These are phyloP conservation scores for Tragelaphus imberbis DNA, from an alignment of 2,113 vertebrate genomes.

Conservation along the genomic window DNA sequence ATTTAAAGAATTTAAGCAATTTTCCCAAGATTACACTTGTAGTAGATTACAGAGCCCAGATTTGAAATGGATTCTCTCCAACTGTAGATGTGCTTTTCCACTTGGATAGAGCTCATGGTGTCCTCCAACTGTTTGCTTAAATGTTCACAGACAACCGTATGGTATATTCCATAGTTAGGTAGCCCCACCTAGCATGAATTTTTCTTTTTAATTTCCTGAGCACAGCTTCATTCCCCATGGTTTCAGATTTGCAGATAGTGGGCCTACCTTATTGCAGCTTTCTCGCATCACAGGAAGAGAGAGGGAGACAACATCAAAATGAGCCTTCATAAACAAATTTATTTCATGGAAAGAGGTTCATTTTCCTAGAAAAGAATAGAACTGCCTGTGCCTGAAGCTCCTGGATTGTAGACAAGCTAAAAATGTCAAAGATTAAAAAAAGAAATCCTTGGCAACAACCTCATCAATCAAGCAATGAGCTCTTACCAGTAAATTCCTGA, in stretches of 20 bases:
- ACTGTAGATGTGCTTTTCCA: not conserved
- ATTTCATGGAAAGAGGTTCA: not conserved
- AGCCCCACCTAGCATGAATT: not conserved
- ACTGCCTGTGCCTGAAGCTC: not conserved
- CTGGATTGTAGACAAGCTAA: not conserved
- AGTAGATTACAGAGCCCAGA: not conserved
- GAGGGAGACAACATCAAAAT: not conserved
- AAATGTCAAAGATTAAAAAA: not conserved
- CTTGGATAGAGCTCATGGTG: not conserved
- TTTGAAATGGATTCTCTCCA: not conserved
- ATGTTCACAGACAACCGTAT: not conserved
- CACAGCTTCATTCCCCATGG: not conserved
- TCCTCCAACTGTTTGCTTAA: not conserved
- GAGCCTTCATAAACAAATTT: not conserved
- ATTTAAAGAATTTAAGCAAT: not conserved
- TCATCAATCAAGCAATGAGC: not conserved
- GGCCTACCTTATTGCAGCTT: not conserved
- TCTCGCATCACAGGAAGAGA: not conserved
- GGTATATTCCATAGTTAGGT: not conserved
- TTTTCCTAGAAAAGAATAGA: not conserved
- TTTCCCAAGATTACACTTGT: not conserved
- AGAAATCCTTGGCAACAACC: not conserved
- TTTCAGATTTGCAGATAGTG: not conserved
- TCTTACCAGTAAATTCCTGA: not conserved
- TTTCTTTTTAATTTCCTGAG: not conserved